Base-by-base conservation (phyloP, 1,140 invertebrate species). In the Bombus turneri region DNA sequence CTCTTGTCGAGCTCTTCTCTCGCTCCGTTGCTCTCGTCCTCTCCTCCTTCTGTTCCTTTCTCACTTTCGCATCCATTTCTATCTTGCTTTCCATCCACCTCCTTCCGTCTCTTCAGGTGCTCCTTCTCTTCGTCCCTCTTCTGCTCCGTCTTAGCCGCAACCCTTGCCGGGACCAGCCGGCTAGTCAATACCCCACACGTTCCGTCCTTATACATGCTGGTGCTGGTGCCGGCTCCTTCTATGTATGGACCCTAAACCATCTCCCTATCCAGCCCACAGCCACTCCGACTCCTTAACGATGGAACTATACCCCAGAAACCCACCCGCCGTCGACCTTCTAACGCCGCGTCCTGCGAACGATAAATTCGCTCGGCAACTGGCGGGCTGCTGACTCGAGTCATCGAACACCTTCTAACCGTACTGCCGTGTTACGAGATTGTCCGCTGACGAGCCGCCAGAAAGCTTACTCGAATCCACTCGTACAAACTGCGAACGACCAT, bases 141-240 rank as follows among this genome's bases (percentile, higher is more conserved):
- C 72, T 88, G 90, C 91, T 90, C 91, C 92, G 93, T 94, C 94
- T 95, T 94, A 94, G 93, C 94, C 92, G 90, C 93, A 94, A 94
- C 92, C 93, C 93, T 94, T 94, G 93, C 92, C 93, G 89, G 93
- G 92, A 93, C 90, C 90, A 93, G 92, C 89, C 91, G 91, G 92
- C 92, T 93, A 93, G 92, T 93, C 92, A 93, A 93, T 93, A 93
- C 91, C 90, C 91, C 91, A 93, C 91, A 92, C 92, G 89, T 91
- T 91, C 86, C 88, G 72, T 92, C 86, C 87, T 90, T 91, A 87
- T 91, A 91, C 90, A 88, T 88, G 87, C 89, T 88, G 80, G 84
- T 88, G 88, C 77, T 79, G 64, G 64, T 66, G 64, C 83, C 59
- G 71, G 82, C 87, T 87, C 86, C 86, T 90, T 88, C 87, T 89